Evolutionary conservation across 2,888 invertebrate genomes (phyloP).

Genomic region (Alloplasta piceator): DNA sequence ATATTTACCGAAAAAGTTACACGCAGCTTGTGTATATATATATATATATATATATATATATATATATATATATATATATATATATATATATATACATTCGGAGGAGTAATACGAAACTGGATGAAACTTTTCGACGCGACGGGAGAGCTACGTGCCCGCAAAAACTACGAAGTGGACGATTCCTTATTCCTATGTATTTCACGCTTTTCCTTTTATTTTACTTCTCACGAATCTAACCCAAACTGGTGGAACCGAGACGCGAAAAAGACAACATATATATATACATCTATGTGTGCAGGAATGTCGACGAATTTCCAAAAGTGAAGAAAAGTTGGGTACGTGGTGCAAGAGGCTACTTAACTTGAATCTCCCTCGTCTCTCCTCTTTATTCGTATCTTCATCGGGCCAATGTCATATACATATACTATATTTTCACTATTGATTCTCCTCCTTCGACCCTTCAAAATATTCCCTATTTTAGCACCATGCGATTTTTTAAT

Average conservation of each 20-base stretch:
- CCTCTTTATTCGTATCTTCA: constrained; percentile 64
- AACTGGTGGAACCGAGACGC: constrained; percentile 2
- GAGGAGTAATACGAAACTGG: constrained; percentile 9
- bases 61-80: not conserved
- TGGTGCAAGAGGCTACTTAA: constrained; percentile 67
- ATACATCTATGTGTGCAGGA: not conserved
- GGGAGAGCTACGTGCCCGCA: constrained; percentile 40
- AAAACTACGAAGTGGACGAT: constrained; percentile 49
- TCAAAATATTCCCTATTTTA: too few relatives aligned
- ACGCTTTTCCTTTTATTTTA: constrained; percentile 24
- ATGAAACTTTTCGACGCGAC: constrained; percentile 39
- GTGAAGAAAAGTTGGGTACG: constrained; percentile 42
- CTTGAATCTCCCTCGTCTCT: constrained; percentile 77
- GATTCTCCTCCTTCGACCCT: constrained; percentile 32
- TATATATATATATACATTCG: not conserved
- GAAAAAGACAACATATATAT: constrained; percentile 14
- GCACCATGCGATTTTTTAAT: too few relatives aligned
- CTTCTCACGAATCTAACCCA: constrained; percentile 28
- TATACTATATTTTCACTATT: constrained; percentile 38
- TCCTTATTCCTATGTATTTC: constrained; percentile 47
- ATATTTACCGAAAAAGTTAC: constrained; percentile 35
- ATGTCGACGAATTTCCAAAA: constrained; percentile 16
- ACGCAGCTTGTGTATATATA: not conserved
- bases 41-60: not conserved
- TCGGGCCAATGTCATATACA: constrained; percentile 5